These are phyloP conservation scores for Synanthedon myopaeformis DNA, from an alignment of 2,888 invertebrate genomes.

Conservation along the genomic window DNA sequence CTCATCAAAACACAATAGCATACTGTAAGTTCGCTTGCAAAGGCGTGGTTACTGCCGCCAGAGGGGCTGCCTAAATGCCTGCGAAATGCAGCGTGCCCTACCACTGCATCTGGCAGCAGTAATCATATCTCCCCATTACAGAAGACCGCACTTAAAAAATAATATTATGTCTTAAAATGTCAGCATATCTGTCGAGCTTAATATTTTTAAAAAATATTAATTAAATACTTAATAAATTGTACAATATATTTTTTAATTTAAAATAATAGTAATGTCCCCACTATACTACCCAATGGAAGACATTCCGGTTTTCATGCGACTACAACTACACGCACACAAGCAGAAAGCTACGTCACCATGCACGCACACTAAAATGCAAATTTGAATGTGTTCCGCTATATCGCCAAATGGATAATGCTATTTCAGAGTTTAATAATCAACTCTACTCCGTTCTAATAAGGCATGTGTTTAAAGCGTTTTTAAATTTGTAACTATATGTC, in stretches of 20 bases:
- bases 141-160: no score
- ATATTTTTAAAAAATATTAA: not conserved
- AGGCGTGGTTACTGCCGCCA: no score
- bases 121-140: no score
- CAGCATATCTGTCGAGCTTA: no score
- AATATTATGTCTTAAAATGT: no score
- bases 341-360: constrained; percentile 3
- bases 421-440: not conserved
- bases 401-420: not conserved
- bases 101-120: no score
- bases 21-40: no score
- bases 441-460: not conserved
- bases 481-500: not conserved
- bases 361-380: constrained; percentile 7
- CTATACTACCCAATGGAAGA: constrained; percentile 18
- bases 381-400: not conserved
- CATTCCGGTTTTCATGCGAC: constrained; percentile 25
- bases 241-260: not conserved
- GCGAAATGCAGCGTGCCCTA: no score
- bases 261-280: constrained; percentile 8
- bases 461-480: not conserved
- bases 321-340: constrained; percentile 11
- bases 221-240: not conserved
- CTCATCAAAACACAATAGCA: no score
- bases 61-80: no score